Conservation (phyloP, 1,140 invertebrate genomes). For the Phymastichus coffea region DNA sequence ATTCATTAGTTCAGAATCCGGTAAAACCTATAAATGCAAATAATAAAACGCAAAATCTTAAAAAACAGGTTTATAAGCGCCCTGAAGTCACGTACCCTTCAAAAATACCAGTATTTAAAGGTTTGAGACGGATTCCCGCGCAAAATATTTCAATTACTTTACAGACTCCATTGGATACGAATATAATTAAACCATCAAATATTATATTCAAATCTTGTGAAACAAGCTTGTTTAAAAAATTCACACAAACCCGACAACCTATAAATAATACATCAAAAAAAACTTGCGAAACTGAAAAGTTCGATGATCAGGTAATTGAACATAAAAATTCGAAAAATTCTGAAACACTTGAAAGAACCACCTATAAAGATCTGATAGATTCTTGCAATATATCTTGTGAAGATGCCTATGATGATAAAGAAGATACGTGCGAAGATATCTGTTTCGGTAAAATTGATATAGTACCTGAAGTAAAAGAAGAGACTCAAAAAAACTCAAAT, state of each 20-base stretch:
- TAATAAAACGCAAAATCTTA: not conserved
- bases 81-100: constrained; percentile 29
- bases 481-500: not conserved
- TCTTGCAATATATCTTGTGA: too few species aligned
- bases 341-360: too few species aligned
- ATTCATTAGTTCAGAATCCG: not conserved
- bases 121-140: constrained; percentile 30
- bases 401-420: not conserved
- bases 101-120: constrained; percentile 44
- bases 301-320: not conserved
- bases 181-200: constrained; percentile 31
- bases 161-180: constrained; percentile 37
- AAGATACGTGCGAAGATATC: not conserved
- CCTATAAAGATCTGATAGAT: too few species aligned
- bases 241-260: not conserved
- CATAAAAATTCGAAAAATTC: not conserved
- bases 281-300: not conserved
- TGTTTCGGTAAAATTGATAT: not conserved
- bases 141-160: constrained; percentile 36
- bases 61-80: not conserved
- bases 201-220: not conserved
- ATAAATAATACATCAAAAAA: not conserved
- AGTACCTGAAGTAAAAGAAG: not conserved
- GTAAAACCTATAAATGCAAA: not conserved
- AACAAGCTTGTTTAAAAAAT: constrained; percentile 5